These are phyloP conservation scores for Eupithecia insigniata DNA, from an alignment of 2,888 invertebrate species.

Conservation along the genomic window DNA sequence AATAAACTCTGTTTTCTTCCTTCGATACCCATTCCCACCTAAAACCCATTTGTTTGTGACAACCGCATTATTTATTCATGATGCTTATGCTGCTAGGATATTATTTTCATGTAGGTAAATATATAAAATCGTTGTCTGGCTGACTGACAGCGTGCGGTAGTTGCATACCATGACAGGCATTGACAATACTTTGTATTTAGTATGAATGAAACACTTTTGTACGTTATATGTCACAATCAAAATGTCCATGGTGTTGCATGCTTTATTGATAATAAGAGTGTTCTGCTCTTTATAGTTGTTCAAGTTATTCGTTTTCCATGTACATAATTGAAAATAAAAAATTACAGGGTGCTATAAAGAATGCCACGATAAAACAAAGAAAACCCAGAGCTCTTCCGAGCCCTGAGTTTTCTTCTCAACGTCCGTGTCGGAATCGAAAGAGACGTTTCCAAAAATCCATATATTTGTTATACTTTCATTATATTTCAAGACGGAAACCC, in stretches of 20 bases:
- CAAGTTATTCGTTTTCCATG: background rate
- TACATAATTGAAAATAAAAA: background rate
- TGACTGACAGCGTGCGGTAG: background rate
- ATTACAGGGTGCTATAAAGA: background rate
- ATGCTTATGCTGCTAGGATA: background rate
- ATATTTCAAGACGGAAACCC: background rate
- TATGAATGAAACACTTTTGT: background rate
- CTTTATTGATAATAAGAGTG: background rate
- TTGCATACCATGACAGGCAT: background rate
- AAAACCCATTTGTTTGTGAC: constrained; percentile 5
- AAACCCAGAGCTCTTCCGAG: too few relatives aligned
- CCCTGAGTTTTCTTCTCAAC: too few relatives aligned
- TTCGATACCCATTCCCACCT: background rate
- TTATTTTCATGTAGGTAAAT: constrained; percentile 5
- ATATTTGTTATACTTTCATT: too few relatives aligned
- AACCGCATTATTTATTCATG: constrained; percentile 8
- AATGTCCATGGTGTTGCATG: background rate
- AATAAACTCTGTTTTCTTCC: background rate
- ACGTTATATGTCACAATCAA: background rate
- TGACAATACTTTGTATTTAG: background rate
- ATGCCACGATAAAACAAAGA: background rate
- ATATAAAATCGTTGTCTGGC: background rate
- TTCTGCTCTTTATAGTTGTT: background rate
- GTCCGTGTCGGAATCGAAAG: too few relatives aligned
- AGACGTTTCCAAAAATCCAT: background rate